Evolutionary conservation across 2,113 vertebrate species (phyloP).

Genomic region (Pangasianodon gigas): DNA sequence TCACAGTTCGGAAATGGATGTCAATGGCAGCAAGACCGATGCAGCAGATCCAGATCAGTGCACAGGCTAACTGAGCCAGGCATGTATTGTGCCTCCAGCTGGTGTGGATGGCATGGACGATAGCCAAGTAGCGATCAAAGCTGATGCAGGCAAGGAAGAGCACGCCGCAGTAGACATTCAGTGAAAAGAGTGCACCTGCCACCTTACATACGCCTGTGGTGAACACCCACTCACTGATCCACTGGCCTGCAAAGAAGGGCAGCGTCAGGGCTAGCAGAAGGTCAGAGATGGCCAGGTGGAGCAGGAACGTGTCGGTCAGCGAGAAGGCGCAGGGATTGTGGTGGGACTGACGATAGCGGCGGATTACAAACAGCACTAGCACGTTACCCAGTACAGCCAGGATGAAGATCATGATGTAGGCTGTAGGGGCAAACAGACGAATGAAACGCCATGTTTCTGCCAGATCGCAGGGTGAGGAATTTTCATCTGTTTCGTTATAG

Average conservation of each 20-base stretch:
- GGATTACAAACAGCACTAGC: slow-evolving; percentile 80
- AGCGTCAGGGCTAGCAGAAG: slow-evolving; percentile 80
- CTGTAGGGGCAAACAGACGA: slow-evolving; percentile 60
- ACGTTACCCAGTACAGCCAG: slow-evolving; percentile 79
- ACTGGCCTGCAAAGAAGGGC: slow-evolving; percentile 80
- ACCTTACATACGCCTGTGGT: slow-evolving; percentile 73
- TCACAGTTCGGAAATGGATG: slow-evolving; percentile 67
- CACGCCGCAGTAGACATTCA: slow-evolving; percentile 79
- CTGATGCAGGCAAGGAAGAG: slow-evolving; percentile 82
- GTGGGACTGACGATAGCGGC: slow-evolving; percentile 68
- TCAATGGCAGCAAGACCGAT: slow-evolving; percentile 70
- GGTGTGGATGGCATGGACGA: slow-evolving; percentile 73
- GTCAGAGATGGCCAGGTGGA: slow-evolving; percentile 86
- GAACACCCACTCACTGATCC: slow-evolving; percentile 74
- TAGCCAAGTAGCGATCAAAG: slow-evolving; percentile 80
- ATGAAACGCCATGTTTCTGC: slow-evolving; percentile 59
- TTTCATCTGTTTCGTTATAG: fast-evolving
- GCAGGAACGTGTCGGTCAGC: slow-evolving; percentile 83
- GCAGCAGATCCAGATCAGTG: slow-evolving; percentile 72
- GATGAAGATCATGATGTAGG: slow-evolving; percentile 71
- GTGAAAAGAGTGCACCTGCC: slow-evolving; percentile 71
- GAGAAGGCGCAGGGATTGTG: slow-evolving; percentile 70
- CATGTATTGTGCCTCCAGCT: slow-evolving; percentile 69
- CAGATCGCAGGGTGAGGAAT: slow-evolving; percentile 57
- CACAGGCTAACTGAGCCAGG: slow-evolving; percentile 72